Percentiles rank a stretch among this genome's conserved stretches.
These are phyloP conservation scores for Bedellia somnulentella DNA, from an alignment of 2,888 invertebrate genomes.

Conservation along the genomic window DNA sequence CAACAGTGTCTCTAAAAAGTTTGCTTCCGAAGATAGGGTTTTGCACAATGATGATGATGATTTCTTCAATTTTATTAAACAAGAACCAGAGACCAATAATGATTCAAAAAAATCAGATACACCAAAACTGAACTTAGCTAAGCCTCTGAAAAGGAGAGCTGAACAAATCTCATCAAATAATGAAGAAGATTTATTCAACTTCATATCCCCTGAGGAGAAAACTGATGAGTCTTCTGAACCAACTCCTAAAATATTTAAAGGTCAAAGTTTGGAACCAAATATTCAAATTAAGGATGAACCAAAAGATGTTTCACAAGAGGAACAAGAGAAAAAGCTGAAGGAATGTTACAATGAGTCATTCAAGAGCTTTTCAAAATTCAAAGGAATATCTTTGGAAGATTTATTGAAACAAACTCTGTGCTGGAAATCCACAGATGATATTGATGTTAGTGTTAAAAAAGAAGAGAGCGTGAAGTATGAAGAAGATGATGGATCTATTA, in stretches of 20 bases:
- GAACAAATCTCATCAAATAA: constrained; percentile 18
- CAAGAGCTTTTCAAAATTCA: too few species aligned
- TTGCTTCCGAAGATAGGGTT: constrained; percentile 16
- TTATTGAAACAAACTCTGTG: constrained; percentile 19
- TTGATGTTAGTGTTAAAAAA: constrained; percentile 27
- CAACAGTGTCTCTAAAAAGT: constrained; percentile 26
- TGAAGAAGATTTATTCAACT: constrained; percentile 42
- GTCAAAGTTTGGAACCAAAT: too few species aligned
- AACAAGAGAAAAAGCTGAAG: too few species aligned
- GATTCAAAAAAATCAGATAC: constrained; percentile 11
- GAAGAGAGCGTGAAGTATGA: constrained; percentile 20
- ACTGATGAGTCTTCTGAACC: not conserved
- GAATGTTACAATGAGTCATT: too few species aligned
- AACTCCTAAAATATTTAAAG: constrained; percentile 1
- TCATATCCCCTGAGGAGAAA: constrained; percentile 16
- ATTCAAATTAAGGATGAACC: constrained; percentile 1
- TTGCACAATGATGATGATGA: constrained; percentile 19
- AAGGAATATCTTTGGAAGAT: too few species aligned
- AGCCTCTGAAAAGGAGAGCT: constrained; percentile 22
- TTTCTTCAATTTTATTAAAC: constrained; percentile 34
- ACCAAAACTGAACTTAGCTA: constrained; percentile 20
- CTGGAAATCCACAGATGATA: constrained; percentile 12
- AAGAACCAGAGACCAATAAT: constrained; percentile 14
- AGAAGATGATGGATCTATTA: too few species aligned
- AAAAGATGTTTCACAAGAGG: too few species aligned